Evolutionary conservation across 2,113 vertebrate genomes (phyloP), one percentile per base, ranked within the genome.

Genomic region (Mugil cephalus): DNA sequence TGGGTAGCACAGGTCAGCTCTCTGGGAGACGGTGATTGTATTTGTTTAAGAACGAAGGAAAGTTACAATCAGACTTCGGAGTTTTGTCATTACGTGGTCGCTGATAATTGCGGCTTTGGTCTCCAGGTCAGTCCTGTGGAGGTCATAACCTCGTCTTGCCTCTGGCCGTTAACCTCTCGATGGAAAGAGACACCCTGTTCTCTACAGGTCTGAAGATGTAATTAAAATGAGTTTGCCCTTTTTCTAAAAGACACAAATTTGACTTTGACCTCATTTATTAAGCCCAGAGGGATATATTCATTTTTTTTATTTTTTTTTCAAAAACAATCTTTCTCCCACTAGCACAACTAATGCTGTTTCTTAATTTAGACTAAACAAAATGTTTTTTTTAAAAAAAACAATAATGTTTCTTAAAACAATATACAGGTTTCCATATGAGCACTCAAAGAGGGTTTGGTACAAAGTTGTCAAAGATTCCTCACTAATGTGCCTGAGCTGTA

Each of bases 31-130:
- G 17, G n/a, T 7, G 12, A 54, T 11, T 12, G 0, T 76, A 55
- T 69, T 59, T 74, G 40, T 74, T 54, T 54, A 30, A 66, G 43
- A 56, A 53, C 13, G 56, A 73, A 77, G 14, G 46, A 80, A 83
- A 75, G 68, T 75, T 7, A 13, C 8, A 36, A 50, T 47, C 10
- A 8, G 5, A 53, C 10, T 15, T 39, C 4, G 0, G 11, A 63
- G 45, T 69, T 65, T 51, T 67, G 73, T 76, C 45, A 71, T 80
- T 62, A 63, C 3, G 4, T 21, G 56, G 35, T 67, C 65, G 30
- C 50, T 51, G 40, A 24, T 84, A 78, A 74, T 79, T 74, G 68
- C 9, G 18, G 68, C 24, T 52, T 45, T 76, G 67, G 9, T 38
- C 54, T 42, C 47, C 48, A 34, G 62, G 77, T 87, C 56, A 67